Conservation (phyloP, 1,140 invertebrate genomes). For the Protaetia brevitarsis region DNA sequence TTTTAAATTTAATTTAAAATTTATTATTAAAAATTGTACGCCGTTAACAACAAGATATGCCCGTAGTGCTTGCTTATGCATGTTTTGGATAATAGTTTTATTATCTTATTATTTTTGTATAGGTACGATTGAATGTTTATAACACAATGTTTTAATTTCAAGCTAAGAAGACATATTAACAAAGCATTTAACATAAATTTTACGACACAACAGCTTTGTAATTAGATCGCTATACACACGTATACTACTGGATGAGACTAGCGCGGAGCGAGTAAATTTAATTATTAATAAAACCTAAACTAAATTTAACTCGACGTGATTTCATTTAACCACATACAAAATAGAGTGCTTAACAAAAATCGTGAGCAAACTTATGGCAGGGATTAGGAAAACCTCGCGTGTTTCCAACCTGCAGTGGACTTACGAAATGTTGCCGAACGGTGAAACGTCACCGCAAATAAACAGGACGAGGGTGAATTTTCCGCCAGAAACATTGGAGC, state of each 20-base stretch:
- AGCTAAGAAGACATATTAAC: too few relatives aligned
- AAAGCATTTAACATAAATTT: too few relatives aligned
- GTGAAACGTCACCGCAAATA: constrained; percentile 45
- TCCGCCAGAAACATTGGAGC: constrained; percentile 60
- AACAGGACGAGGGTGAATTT: constrained; percentile 62
- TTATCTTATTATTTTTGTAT: too few relatives aligned
- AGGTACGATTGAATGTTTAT: too few relatives aligned
- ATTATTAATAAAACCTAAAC: neutral
- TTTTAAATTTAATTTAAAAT: too few relatives aligned
- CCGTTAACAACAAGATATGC: too few relatives aligned
- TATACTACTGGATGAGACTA: neutral
- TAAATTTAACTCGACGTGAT: neutral
- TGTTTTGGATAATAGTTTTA: too few relatives aligned
- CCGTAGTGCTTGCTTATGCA: too few relatives aligned
- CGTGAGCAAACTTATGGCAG: constrained; percentile 24
- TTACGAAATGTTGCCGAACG: constrained; percentile 57
- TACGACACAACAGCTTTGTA: too few relatives aligned
- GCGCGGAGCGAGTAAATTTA: neutral
- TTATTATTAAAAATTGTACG: too few relatives aligned
- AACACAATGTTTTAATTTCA: too few relatives aligned
- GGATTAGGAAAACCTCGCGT: constrained; percentile 39
- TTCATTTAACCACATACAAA: constrained; percentile 3
- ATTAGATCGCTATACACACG: neutral
- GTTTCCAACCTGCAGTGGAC: constrained; percentile 50
- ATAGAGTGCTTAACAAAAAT: constrained; percentile 15